These are phyloP conservation scores for Halcyon chelicuti DNA, from an alignment of 2,797 vertebrate species.

Conservation along the genomic window DNA sequence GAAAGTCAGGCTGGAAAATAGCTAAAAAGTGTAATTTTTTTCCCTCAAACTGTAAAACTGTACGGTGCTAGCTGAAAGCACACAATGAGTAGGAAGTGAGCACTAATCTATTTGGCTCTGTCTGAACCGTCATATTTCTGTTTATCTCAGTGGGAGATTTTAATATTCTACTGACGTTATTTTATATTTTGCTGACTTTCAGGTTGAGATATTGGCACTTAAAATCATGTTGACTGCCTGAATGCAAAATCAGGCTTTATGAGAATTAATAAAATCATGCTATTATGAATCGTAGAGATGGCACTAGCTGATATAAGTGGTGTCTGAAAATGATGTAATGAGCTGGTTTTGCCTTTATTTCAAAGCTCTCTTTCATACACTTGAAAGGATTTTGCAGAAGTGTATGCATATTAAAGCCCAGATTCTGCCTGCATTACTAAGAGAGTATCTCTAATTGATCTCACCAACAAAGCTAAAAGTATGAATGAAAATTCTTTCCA, in stretches of 20 bases:
- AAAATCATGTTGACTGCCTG: conserved; percentile 53
- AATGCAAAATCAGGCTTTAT: conserved; percentile 53
- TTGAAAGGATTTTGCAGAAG: not conserved
- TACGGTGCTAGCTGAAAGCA: conserved; percentile 49
- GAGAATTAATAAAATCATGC: conserved; percentile 51
- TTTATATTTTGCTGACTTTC: conserved; percentile 69
- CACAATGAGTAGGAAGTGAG: conserved; percentile 57
- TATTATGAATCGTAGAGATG: conserved; percentile 7
- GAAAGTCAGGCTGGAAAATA: conserved; percentile 16
- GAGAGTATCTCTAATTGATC: not conserved
- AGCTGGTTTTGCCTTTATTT: conserved; percentile 1
- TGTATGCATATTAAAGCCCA: not conserved
- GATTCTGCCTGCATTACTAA: not conserved
- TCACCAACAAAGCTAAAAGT: not conserved
- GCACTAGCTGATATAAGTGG: not conserved
- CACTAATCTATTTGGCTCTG: conserved; percentile 58
- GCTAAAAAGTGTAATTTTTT: conserved; percentile 9
- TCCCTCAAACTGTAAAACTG: conserved; percentile 37
- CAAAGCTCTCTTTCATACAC: not conserved
- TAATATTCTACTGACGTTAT: conserved; percentile 67
- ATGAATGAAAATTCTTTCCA: not conserved
- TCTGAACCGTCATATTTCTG: conserved; percentile 61
- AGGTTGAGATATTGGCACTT: conserved; percentile 64
- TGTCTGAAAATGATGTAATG: conserved; percentile 38
- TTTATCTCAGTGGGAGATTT: conserved; percentile 74